Conservation (phyloP, 1,140 invertebrate species). For the Samia ricini region DNA sequence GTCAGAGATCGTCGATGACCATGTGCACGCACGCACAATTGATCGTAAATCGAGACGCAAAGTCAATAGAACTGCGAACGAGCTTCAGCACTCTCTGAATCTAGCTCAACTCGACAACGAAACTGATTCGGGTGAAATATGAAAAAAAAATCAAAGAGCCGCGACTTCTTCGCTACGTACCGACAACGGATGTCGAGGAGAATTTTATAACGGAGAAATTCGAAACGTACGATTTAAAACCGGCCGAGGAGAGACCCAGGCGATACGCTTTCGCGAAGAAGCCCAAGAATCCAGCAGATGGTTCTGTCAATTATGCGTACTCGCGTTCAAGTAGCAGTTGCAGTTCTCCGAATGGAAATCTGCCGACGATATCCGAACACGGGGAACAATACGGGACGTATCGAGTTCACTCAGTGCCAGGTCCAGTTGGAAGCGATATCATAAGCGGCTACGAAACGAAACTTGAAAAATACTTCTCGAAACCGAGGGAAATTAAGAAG, state of each 20-base stretch:
- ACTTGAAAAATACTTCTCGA: conserved; percentile 67
- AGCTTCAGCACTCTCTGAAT: conserved; percentile 49
- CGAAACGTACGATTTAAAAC: conserved; percentile 61
- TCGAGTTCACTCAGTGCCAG: conserved; percentile 39
- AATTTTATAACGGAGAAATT: conserved; percentile 60
- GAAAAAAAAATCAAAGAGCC: conserved; percentile 68
- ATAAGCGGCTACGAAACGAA: conserved; percentile 54
- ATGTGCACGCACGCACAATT: conserved; percentile 57
- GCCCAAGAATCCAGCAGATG: conserved; percentile 62
- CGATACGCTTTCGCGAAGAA: conserved; percentile 65
- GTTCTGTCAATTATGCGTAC: conserved; percentile 66
- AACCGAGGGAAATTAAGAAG: conserved; percentile 56
- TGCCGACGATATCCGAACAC: conserved; percentile 68
- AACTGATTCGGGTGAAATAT: conserved; percentile 66
- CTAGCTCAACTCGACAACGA: conserved; percentile 62
- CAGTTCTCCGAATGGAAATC: conserved; percentile 58
- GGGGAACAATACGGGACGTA: conserved; percentile 60
- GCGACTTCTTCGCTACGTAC: conserved; percentile 59
- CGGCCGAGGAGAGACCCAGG: conserved; percentile 50
- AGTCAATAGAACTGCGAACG: conserved; percentile 49
- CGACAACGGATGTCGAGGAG: conserved; percentile 60
- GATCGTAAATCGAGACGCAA: conserved; percentile 58
- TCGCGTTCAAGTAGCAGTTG: conserved; percentile 66
- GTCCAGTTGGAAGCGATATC: conserved; percentile 32
- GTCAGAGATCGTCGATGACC: conserved; percentile 62